These are phyloP conservation scores for Gryllus bimaculatus DNA, from an alignment of 1,140 invertebrate genomes.

Conservation along the genomic window DNA sequence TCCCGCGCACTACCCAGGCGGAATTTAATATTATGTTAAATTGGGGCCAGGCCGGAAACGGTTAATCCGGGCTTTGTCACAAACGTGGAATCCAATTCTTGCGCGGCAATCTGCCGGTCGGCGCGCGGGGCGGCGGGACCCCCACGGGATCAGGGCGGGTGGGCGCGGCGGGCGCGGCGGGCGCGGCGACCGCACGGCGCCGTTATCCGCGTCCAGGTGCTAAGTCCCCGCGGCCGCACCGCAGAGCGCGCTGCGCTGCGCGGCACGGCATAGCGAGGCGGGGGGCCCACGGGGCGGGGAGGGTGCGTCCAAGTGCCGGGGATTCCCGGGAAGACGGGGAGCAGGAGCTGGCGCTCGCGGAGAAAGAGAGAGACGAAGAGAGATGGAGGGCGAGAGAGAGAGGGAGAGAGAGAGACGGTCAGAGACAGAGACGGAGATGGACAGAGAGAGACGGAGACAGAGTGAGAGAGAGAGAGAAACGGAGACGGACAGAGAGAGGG, in stretches of 20 bases:
- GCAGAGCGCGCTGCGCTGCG: not conserved
- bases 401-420: not conserved
- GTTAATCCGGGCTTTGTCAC: not conserved
- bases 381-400: not conserved
- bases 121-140: slow-evolving; percentile 37
- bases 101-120: slow-evolving; percentile 38
- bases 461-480: not conserved
- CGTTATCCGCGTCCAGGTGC: too few relatives aligned
- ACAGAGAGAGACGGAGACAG: not conserved
- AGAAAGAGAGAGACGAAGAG: too few relatives aligned
- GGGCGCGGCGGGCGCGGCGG: not conserved
- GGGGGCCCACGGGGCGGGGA: not conserved
- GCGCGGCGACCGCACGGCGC: too few relatives aligned
- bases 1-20: too few relatives aligned
- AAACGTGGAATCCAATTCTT: slow-evolving; percentile 25
- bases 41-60: not conserved
- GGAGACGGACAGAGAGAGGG: not conserved
- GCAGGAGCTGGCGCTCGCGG: too few relatives aligned
- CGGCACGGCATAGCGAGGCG: too few relatives aligned
- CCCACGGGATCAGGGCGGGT: slow-evolving; percentile 25
- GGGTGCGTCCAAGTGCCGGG: too few relatives aligned
- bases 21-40: slow-evolving; percentile 6
- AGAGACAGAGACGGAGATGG: not conserved
- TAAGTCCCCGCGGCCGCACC: not conserved
- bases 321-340: too few relatives aligned